Conservation (phyloP, 2,888 invertebrate genomes). For the Drosophila yooni region DNA sequence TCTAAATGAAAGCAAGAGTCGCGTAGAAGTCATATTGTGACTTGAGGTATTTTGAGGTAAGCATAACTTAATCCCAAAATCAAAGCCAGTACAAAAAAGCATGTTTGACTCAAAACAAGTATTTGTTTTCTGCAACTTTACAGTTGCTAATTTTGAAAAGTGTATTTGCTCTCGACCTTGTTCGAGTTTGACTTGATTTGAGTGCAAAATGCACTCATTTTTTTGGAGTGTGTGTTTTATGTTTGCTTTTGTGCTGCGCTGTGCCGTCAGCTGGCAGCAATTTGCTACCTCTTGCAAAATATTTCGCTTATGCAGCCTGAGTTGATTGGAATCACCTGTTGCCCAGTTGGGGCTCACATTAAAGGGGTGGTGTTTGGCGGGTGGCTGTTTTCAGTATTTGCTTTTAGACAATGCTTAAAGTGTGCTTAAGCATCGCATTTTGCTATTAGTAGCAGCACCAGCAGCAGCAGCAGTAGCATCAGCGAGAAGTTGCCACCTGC, state of each 20-base stretch:
- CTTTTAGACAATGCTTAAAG: constrained; percentile 60
- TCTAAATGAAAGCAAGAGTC: not conserved
- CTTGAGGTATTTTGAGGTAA: not conserved
- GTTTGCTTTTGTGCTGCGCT: constrained; percentile 35
- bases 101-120: too few relatives aligned
- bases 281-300: constrained; percentile 40
- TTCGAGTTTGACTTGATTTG: not conserved
- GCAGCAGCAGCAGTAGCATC: constrained; percentile 23
- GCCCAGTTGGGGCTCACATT: constrained; percentile 16
- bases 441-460: constrained; percentile 65
- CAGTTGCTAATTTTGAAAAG: not conserved
- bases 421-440: constrained; percentile 76
- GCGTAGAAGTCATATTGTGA: not conserved
- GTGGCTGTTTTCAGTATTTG: constrained; percentile 51
- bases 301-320: constrained; percentile 51
- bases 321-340: constrained; percentile 53
- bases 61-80: not conserved
- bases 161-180: not conserved
- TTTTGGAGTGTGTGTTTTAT: constrained; percentile 1
- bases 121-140: not conserved
- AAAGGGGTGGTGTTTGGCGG: not conserved
- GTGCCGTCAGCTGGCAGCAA: constrained; percentile 39
- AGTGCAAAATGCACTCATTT: not conserved
- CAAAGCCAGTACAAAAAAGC: not conserved
- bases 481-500: constrained; percentile 31